Evolutionary conservation across 2,888 invertebrate genomes (phyloP).

Genomic region (Philonicus albiceps): DNA sequence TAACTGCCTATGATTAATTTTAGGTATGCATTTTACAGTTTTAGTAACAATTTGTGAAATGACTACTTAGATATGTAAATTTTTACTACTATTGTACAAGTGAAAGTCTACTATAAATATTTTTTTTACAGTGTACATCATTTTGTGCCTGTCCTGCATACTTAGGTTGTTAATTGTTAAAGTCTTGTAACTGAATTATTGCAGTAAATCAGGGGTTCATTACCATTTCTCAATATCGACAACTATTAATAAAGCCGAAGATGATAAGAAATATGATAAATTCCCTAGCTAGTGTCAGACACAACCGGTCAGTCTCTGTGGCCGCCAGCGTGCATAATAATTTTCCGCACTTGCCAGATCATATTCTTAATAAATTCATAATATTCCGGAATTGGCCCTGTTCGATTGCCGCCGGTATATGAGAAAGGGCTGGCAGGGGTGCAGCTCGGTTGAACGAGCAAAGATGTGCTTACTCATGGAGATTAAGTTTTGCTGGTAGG

Average conservation of each 20-base stretch:
- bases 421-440: neutral
- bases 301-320: neutral
- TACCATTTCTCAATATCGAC: neutral
- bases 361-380: constrained; percentile 26
- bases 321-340: neutral
- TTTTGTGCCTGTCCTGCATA: too few relatives aligned
- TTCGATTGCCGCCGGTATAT: neutral
- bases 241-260: neutral
- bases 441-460: neutral
- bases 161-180: too few relatives aligned
- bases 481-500: neutral
- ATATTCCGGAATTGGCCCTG: neutral
- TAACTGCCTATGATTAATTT: too few relatives aligned
- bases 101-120: too few relatives aligned
- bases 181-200: too few relatives aligned
- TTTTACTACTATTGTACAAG: too few relatives aligned
- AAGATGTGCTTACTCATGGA: constrained; percentile 11
- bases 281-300: neutral
- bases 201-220: neutral
- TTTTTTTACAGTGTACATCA: too few relatives aligned
- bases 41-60: too few relatives aligned
- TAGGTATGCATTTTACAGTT: too few relatives aligned
- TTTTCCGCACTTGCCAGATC: constrained; percentile 17
- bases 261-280: neutral
- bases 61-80: too few relatives aligned